A percentile compares a stretch with the other conserved stretches of the same genome.
phyloP scores from a whole-genome alignment of 1,140 invertebrate genomes.

The Platyura marginata region DNA sequence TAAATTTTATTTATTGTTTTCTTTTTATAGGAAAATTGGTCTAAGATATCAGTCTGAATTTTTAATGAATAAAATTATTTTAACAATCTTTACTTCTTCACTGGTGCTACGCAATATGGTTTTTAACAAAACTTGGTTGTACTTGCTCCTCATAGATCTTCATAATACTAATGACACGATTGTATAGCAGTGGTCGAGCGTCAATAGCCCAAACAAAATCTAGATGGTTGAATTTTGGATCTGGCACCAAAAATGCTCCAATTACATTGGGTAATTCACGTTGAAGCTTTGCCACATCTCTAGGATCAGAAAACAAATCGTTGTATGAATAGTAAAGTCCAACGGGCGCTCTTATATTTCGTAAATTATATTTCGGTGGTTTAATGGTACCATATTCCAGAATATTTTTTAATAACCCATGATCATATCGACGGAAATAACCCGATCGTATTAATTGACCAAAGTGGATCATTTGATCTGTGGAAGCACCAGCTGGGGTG shows the following conservation, averaged over 20 bases:
- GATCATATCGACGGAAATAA: slow-evolving; percentile 18
- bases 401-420: slow-evolving; percentile 27
- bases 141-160: slow-evolving; percentile 20
- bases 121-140: too few relatives aligned
- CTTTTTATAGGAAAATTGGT: too few relatives aligned
- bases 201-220: slow-evolving; percentile 47
- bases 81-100: too few relatives aligned
- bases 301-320: slow-evolving; percentile 34
- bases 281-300: slow-evolving; percentile 39
- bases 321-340: slow-evolving; percentile 38
- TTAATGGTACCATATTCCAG: slow-evolving; percentile 23
- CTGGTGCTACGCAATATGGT: too few relatives aligned
- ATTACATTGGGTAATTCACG: slow-evolving; percentile 29
- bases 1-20: too few relatives aligned
- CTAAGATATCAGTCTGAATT: too few relatives aligned
- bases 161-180: slow-evolving; percentile 32
- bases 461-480: slow-evolving; percentile 22
- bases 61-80: too few relatives aligned
- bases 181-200: slow-evolving; percentile 35
- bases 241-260: slow-evolving; percentile 33
- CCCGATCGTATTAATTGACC: slow-evolving; percentile 20
- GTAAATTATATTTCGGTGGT: slow-evolving; percentile 37
- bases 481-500: slow-evolving; percentile 28
- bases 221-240: slow-evolving; percentile 39
- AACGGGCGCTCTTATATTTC: slow-evolving; percentile 40